Evolutionary conservation across 2,888 invertebrate genomes (phyloP), one percentile per base, ranked within the genome.

Genomic region (Siphlonurus alternatus): DNA sequence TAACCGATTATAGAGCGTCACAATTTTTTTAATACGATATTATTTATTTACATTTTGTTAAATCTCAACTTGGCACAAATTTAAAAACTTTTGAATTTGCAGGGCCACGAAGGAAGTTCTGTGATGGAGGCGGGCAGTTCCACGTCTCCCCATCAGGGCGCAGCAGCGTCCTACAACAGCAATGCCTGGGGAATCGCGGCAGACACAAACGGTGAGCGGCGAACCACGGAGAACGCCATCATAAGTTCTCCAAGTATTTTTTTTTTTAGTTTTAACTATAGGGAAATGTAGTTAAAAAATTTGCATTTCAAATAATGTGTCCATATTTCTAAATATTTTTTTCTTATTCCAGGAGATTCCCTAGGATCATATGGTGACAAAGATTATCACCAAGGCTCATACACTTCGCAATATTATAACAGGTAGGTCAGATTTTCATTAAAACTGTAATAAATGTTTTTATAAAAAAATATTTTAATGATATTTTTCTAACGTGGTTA

Each of bases 401-500:
- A 66, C 74, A 76, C 61, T 76, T 78, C 64, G 79, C 82, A 85
- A 74, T 88, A 88, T 76, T 87, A 87, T 72, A 87, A 87, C 78
- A 87, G 83, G 85, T 84, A 71, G 69, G 63, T 56, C 83, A 83
- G 71, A 83, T 83, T 74, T 75, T 76, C 56, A 74, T 62, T n/a
- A n/a, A n/a, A n/a, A n/a, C n/a, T n/a, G n/a, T n/a, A n/a, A n/a
- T n/a, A n/a, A n/a, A n/a, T n/a, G n/a, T n/a, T n/a, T n/a, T n/a
- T n/a, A n/a, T n/a, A n/a, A n/a, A n/a, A n/a, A n/a, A n/a, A n/a
- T n/a, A n/a, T n/a, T n/a, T n/a, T n/a, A n/a, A n/a, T n/a, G n/a
- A n/a, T n/a, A n/a, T n/a, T n/a, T n/a, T n/a, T n/a, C n/a, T n/a
- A n/a, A n/a, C n/a, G 1, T 5, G 25, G 1, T 72, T 72, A 59